A percentile compares a stretch with the other conserved stretches of the same genome.
Conservation (phyloP, 2,113 vertebrate species). For the Rhea americana region DNA sequence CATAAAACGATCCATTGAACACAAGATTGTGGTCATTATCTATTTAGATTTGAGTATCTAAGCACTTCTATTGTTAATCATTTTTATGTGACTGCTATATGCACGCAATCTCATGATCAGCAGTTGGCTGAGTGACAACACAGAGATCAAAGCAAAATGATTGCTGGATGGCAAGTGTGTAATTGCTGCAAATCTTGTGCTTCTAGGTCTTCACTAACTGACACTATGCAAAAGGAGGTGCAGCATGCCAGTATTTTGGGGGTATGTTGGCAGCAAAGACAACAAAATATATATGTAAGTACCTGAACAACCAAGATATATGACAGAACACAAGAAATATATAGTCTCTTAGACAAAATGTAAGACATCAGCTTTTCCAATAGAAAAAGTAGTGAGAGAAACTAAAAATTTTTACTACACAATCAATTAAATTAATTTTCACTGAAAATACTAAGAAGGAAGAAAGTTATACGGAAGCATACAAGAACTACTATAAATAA, state of each 20-base stretch:
- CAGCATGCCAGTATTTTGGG: neutral
- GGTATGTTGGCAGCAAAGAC: neutral
- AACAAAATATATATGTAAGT: neutral
- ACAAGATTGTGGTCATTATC: neutral
- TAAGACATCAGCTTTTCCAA: neutral
- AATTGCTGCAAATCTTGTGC: neutral
- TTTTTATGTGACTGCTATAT: neutral
- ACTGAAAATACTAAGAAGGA: neutral
- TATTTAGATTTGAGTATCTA: neutral
- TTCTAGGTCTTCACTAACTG: neutral
- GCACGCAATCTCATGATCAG: neutral
- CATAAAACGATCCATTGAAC: neutral
- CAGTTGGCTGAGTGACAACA: neutral
- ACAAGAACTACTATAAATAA: neutral
- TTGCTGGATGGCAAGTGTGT: neutral
- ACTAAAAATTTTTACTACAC: neutral
- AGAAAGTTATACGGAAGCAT: neutral
- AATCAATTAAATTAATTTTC: neutral
- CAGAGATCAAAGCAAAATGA: neutral
- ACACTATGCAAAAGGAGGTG: neutral
- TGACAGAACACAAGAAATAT: neutral
- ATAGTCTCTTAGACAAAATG: neutral
- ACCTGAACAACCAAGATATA: neutral
- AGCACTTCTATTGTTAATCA: neutral
- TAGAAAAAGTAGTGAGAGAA: neutral